Conservation (phyloP, 2,113 vertebrate genomes). For the Nycticorax nycticorax region DNA sequence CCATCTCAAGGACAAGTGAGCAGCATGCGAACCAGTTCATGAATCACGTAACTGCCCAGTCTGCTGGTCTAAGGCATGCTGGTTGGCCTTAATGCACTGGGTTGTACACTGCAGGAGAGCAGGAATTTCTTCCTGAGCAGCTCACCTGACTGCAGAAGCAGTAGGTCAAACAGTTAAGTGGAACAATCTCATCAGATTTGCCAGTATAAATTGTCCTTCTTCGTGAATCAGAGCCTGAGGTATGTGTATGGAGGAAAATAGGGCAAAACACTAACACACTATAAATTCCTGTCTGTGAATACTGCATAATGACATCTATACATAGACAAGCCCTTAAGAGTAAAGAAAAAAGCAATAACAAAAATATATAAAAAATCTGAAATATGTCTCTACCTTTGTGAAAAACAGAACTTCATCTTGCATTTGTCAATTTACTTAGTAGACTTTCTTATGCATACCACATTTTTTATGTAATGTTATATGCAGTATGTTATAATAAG, state of each 20-base stretch:
- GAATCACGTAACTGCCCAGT: neutral
- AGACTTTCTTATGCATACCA: neutral
- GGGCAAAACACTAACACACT: neutral
- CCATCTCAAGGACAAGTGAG: neutral
- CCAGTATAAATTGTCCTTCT: neutral
- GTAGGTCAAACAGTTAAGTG: neutral
- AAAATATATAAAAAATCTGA: neutral
- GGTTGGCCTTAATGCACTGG: neutral
- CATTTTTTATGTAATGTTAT: neutral
- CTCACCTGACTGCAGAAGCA: neutral
- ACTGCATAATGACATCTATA: neutral
- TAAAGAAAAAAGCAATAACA: neutral
- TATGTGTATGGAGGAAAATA: neutral
- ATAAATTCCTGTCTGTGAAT: neutral
- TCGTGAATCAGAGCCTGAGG: neutral
- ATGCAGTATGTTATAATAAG: neutral
- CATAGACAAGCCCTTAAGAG: neutral
- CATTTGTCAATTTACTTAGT: neutral
- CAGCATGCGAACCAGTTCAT: neutral
- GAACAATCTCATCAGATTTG: neutral
- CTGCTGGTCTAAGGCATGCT: neutral
- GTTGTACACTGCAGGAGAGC: neutral
- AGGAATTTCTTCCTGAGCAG: neutral
- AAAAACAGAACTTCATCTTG: neutral
- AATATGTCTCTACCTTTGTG: neutral